A percentile compares a stretch with the other conserved stretches of the same genome.
phyloP scores from a whole-genome alignment of 2,888 invertebrate genomes.

The Acleris emargana region DNA sequence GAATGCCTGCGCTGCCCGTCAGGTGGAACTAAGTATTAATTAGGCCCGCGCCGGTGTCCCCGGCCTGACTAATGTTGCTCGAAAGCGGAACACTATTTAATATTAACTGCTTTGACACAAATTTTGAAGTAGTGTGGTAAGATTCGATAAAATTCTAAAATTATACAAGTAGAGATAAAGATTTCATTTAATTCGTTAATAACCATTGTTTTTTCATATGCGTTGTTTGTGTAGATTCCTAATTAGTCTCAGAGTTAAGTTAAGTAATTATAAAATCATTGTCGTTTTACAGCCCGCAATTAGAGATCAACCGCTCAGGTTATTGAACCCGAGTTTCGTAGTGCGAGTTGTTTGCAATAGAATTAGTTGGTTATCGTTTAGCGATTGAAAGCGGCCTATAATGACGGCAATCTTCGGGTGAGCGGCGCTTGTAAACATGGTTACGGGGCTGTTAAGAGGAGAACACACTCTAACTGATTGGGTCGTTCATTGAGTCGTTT shows the following conservation, averaged over 20 bases:
- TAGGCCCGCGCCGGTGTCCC: constrained; percentile 18
- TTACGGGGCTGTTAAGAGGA: constrained; percentile 55
- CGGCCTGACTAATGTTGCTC: constrained; percentile 21
- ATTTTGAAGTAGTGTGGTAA: constrained; percentile 10
- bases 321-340: constrained; percentile 5
- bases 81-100: constrained; percentile 11
- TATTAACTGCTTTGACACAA: constrained; percentile 1
- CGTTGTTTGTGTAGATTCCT: constrained; percentile 1
- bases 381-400: constrained; percentile 33
- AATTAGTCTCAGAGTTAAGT: not conserved
- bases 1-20: constrained; percentile 28
- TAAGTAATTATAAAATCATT: constrained; percentile 6
- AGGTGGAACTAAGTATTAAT: constrained; percentile 34
- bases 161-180: too few relatives aligned
- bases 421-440: constrained; percentile 50
- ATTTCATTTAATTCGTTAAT: not conserved
- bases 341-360: constrained; percentile 11
- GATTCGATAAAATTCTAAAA: not conserved
- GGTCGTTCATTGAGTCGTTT: constrained; percentile 68
- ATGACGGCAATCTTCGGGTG: constrained; percentile 34
- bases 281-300: constrained; percentile 6
- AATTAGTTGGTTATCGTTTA: constrained; percentile 29
- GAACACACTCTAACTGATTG: constrained; percentile 77
- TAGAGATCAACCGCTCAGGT: not conserved
- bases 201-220: not conserved